Percentiles rank a stretch among this genome's conserved stretches.
Conservation (phyloP, 1,140 invertebrate species). For the Goniozus legneri region DNA sequence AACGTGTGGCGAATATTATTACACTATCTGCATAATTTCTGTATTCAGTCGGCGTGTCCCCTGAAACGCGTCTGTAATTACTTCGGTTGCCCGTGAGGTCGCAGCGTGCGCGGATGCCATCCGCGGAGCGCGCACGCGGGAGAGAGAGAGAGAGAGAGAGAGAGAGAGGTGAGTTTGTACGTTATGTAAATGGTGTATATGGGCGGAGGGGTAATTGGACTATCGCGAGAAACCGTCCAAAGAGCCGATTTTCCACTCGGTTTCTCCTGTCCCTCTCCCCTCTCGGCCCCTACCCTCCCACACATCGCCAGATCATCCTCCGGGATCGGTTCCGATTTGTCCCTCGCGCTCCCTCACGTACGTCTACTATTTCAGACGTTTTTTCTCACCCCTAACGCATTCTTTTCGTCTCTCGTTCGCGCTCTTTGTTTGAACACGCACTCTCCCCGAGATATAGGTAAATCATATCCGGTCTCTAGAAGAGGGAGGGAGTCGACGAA, state of each 20-base stretch:
- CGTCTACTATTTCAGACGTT: not conserved
- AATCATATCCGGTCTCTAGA: not conserved
- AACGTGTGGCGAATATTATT: slow-evolving; percentile 52
- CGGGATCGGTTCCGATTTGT: slow-evolving; percentile 2
- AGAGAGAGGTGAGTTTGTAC: slow-evolving; percentile 15
- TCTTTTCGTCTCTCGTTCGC: too few species aligned
- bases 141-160: slow-evolving; percentile 1
- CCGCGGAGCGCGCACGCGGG: not conserved
- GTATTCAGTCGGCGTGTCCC: slow-evolving; percentile 44
- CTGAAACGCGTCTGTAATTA: slow-evolving; percentile 51
- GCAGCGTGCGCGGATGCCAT: not conserved
- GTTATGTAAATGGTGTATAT: slow-evolving; percentile 42
- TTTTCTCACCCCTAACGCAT: too few species aligned
- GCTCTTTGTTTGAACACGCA: too few species aligned
- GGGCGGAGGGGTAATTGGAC: slow-evolving; percentile 44
- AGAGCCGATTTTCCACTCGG: slow-evolving; percentile 23
- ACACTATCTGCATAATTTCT: slow-evolving; percentile 49
- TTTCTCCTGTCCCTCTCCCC: slow-evolving; percentile 5
- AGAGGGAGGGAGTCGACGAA: too few species aligned
- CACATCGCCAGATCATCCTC: not conserved
- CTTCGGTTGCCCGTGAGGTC: slow-evolving; percentile 37
- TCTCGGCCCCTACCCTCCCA: not conserved
- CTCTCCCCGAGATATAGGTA: too few species aligned
- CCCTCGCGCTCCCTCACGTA: slow-evolving; percentile 5
- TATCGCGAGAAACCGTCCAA: slow-evolving; percentile 24